phyloP scores from a whole-genome alignment of 2,888 invertebrate genomes.

The Melinaea menophilus region DNA sequence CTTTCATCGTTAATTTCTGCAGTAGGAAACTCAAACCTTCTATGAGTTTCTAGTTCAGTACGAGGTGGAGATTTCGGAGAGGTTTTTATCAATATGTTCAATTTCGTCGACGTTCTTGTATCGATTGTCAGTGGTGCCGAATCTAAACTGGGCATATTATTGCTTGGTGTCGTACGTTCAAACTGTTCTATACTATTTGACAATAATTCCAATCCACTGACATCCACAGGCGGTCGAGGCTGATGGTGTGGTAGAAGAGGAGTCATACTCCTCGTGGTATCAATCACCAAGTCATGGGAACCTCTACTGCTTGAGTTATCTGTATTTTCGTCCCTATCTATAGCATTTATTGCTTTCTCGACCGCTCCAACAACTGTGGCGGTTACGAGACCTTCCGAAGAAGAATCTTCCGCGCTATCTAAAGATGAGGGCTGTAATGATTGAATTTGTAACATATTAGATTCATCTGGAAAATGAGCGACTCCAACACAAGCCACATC shows the following conservation, averaged over 20 bases:
- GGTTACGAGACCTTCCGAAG: constrained; percentile 54
- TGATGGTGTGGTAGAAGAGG: constrained; percentile 36
- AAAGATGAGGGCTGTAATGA: constrained; percentile 45
- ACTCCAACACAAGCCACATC: constrained; percentile 70
- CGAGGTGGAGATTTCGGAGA: constrained; percentile 66
- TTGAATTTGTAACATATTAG: constrained; percentile 41
- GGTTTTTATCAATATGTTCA: constrained; percentile 67
- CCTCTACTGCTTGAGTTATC: constrained; percentile 66
- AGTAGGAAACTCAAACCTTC: constrained; percentile 62
- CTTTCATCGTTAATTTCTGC: constrained; percentile 52
- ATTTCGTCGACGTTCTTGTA: constrained; percentile 60
- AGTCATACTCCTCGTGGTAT: constrained; percentile 60
- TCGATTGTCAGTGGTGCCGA: constrained; percentile 58
- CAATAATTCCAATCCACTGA: constrained; percentile 88
- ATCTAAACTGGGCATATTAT: constrained; percentile 56
- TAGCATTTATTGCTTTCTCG: constrained; percentile 66
- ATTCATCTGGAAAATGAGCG: constrained; percentile 66
- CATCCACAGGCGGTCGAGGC: constrained; percentile 75
- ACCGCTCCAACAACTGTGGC: constrained; percentile 58
- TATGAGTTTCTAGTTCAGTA: constrained; percentile 57
- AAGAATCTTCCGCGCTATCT: constrained; percentile 66
- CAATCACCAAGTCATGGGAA: constrained; percentile 69
- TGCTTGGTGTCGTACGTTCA: constrained; percentile 74
- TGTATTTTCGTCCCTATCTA: constrained; percentile 62
- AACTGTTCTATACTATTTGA: constrained; percentile 92